Evolutionary conservation across 2,113 vertebrate genomes (phyloP), one percentile per base, ranked within the genome.

Genomic region (Vireo altiloquus): DNA sequence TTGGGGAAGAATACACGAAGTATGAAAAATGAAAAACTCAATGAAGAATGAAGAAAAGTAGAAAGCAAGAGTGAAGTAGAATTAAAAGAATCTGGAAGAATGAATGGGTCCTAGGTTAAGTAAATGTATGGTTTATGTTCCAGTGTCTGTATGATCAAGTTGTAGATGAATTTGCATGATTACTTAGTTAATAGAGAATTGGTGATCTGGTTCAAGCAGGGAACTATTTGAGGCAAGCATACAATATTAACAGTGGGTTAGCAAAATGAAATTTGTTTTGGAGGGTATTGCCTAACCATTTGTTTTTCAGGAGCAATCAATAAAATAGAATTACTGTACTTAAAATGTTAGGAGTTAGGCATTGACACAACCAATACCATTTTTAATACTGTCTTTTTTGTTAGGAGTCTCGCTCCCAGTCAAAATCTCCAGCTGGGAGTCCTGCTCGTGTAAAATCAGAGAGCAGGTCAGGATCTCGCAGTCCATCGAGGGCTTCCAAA

Each of bases 51-150:
- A 99, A 99, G 99, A 99, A 98, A 98, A 98, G 98, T 99, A 99
- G 98, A 99, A 99, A 99, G 98, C 98, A 99, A 98, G 98, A 99
- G 98, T 98, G 98, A 99, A 99, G 99, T 99, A 99, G 99, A 98
- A 98, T 99, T 98, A 99, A 99, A 99, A 99, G 98, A 99, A 99
- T 99, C 99, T 99, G 98, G 99, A 99, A 99, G 99, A 99, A 98
- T 99, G 99, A 99, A 99, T 99, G 98, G 99, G 98, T 99, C 99
- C 98, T 99, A 99, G 99, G 99, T 99, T 99, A 99, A 99, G 99
- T 99, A 99, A 99, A 99, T 98, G 98, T 98, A 98, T 98, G 98
- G 98, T 98, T 99, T 99, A 99, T 99, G 98, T 99, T 98, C 98
- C 98, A 98, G 98, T 99, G 98, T 99, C 98, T 99, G 98, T 98